Evolutionary conservation across 1,140 invertebrate genomes (phyloP).

Genomic region (Dolichoris vasculosae): DNA sequence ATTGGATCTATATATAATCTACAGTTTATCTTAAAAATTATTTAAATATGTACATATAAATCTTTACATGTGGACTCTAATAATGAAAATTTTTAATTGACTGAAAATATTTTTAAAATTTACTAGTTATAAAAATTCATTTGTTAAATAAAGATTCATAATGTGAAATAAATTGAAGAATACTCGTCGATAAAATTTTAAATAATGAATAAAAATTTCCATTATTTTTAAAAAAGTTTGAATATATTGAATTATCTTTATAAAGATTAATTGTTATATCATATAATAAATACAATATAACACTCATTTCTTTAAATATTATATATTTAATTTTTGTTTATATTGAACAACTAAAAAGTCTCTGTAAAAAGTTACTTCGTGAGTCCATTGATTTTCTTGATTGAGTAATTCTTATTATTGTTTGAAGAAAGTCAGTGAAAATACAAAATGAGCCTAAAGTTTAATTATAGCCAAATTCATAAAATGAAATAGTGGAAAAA

Average conservation of each 20-base stretch:
- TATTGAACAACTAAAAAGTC: not conserved
- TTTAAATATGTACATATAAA: not conserved
- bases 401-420: not conserved
- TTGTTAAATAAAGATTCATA: not conserved
- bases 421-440: not conserved
- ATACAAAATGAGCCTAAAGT: conserved; percentile 60
- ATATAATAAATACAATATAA: too few species aligned
- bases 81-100: too few species aligned
- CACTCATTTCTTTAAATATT: not conserved
- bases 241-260: too few species aligned
- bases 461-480: conserved; percentile 52
- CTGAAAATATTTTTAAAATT: too few species aligned
- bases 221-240: too few species aligned
- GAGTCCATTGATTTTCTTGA: not conserved
- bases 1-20: not conserved
- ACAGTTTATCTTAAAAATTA: not conserved
- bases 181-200: too few species aligned
- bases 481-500: conserved; percentile 57
- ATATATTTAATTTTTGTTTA: not conserved
- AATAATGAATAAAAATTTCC: too few species aligned
- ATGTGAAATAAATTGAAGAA: not conserved
- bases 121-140: not conserved
- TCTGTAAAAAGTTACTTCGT: not conserved
- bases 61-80: too few species aligned
- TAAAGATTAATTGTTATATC: too few species aligned